phyloP scores from a whole-genome alignment of 1,140 invertebrate species.

The Listronotus bonariensis region DNA sequence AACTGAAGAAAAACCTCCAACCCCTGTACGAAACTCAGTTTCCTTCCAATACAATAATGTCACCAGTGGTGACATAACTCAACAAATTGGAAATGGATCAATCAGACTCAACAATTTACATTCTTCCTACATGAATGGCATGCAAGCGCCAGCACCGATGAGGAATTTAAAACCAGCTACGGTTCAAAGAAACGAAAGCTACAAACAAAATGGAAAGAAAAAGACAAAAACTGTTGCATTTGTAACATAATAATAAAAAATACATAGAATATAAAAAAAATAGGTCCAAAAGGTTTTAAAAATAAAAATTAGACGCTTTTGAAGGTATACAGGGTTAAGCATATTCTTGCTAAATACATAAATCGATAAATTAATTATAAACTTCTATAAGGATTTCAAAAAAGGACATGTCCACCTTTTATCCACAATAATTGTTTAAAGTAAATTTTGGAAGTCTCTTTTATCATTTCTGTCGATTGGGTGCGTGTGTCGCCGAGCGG shows the following conservation, averaged over 20 bases:
- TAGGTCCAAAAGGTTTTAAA: too few relatives aligned
- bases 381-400: too few relatives aligned
- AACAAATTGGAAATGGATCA: slow-evolving; percentile 22
- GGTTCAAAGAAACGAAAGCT: slow-evolving; percentile 8
- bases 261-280: too few relatives aligned
- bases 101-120: slow-evolving; percentile 30
- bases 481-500: too few relatives aligned
- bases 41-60: slow-evolving; percentile 19
- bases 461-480: too few relatives aligned
- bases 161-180: slow-evolving; percentile 14
- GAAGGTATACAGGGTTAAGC: too few relatives aligned
- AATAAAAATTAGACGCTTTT: too few relatives aligned
- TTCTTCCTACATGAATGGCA: slow-evolving; percentile 23
- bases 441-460: too few relatives aligned
- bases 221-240: slow-evolving; percentile 22
- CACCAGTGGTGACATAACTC: not conserved
- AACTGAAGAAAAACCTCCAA: slow-evolving; percentile 25
- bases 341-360: too few relatives aligned
- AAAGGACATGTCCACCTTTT: too few relatives aligned
- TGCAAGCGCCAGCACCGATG: not conserved
- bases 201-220: not conserved
- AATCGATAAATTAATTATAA: too few relatives aligned
- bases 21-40: slow-evolving; percentile 34
- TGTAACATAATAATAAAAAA: slow-evolving; percentile 10
- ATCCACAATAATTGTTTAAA: too few relatives aligned